phyloP scores from a whole-genome alignment of 2,113 vertebrate species.

The Myrmecophaga tridactyla region DNA sequence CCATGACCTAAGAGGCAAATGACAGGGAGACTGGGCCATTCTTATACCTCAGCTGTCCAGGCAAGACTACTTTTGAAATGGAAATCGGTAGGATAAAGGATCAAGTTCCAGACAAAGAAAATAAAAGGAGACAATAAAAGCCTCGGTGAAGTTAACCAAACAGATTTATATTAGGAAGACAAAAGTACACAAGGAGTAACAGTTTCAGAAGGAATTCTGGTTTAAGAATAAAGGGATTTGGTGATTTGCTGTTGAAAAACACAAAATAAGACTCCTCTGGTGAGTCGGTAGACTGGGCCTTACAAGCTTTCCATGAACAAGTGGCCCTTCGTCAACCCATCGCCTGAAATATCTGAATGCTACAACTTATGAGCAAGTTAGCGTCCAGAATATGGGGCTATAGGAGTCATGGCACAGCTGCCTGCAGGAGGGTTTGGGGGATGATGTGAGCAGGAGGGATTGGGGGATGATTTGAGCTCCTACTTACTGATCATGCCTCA shows the following conservation, averaged over 20 bases:
- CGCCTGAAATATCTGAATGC: slow-evolving; percentile 89
- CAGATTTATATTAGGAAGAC: slow-evolving; percentile 83
- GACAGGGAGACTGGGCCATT: slow-evolving; percentile 89
- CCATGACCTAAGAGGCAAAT: slow-evolving; percentile 89
- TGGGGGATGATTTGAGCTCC: slow-evolving; percentile 83
- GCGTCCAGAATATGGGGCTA: slow-evolving; percentile 86
- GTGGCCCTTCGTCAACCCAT: slow-evolving; percentile 88
- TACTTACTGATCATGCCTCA: slow-evolving; percentile 89
- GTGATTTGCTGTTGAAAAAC: slow-evolving; percentile 85
- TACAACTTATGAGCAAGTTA: slow-evolving; percentile 91
- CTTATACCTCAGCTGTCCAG: slow-evolving; percentile 87
- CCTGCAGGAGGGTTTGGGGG: slow-evolving; percentile 83
- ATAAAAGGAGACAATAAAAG: slow-evolving; percentile 77
- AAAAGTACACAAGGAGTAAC: slow-evolving; percentile 88
- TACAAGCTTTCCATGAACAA: slow-evolving; percentile 87
- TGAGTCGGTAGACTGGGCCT: slow-evolving; percentile 86
- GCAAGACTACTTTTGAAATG: slow-evolving; percentile 89
- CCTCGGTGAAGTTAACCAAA: slow-evolving; percentile 86
- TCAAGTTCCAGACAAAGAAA: slow-evolving; percentile 84
- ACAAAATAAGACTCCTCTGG: slow-evolving; percentile 81
- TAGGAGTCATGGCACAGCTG: slow-evolving; percentile 82
- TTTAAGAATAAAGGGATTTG: slow-evolving; percentile 88
- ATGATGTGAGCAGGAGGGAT: slow-evolving; percentile 84
- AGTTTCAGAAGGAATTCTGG: slow-evolving; percentile 89
- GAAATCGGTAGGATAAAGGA: slow-evolving; percentile 85